Conservation (phyloP, 2,797 vertebrate species). For the Thripadectes ignobilis region DNA sequence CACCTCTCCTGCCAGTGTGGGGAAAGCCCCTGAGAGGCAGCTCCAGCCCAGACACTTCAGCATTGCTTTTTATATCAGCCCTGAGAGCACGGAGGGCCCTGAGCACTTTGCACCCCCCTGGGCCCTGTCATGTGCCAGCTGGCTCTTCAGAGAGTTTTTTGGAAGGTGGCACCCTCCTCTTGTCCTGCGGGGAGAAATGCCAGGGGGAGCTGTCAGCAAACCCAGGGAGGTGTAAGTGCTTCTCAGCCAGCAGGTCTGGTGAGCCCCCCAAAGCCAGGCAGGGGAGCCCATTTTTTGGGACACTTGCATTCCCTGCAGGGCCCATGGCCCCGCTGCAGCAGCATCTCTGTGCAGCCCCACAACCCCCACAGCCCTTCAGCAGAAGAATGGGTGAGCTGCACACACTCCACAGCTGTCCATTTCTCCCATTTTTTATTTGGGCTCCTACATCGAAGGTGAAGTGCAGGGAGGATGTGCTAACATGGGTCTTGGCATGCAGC, state of each 20-base stretch:
- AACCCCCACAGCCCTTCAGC: not conserved
- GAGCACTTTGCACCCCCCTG: accelerated
- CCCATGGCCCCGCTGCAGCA: accelerated
- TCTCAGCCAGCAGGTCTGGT: not conserved
- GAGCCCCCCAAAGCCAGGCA: not conserved
- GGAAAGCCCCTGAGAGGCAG: not conserved
- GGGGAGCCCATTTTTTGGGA: accelerated
- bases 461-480: accelerated
- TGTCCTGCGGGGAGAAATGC: not conserved
- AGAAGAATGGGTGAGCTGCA: not conserved
- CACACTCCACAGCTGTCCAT: accelerated
- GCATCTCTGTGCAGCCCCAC: accelerated
- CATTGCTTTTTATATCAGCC: not conserved
- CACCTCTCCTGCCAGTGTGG: accelerated
- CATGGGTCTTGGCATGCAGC: not conserved
- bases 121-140: not conserved
- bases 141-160: not conserved
- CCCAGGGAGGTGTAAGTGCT: not conserved
- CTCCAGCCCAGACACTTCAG: not conserved
- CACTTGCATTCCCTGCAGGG: not conserved
- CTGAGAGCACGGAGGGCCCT: not conserved
- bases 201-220: not conserved
- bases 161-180: not conserved
- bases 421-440: not conserved
- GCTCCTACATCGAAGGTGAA: accelerated